Conservation (phyloP, 2,113 vertebrate genomes). For the Paracanthobrama guichenoti region DNA sequence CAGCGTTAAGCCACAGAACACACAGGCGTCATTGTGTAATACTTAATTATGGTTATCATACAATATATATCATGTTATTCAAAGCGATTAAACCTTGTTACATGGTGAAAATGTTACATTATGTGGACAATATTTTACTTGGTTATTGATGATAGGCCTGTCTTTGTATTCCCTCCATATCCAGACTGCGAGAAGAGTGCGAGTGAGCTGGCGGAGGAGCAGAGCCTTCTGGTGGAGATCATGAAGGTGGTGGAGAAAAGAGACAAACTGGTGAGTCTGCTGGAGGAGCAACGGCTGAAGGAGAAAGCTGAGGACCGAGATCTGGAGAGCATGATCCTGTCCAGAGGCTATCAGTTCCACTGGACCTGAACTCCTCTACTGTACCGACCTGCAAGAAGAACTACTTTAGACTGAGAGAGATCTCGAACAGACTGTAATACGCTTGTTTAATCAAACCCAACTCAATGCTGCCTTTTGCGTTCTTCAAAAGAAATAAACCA, state of each 20-base stretch:
- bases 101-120: background rate
- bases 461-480: background rate
- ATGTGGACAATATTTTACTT: background rate
- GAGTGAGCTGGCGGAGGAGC: constrained; percentile 77
- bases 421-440: background rate
- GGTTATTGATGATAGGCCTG: background rate
- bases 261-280: constrained; percentile 79
- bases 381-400: too few relatives aligned
- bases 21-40: background rate
- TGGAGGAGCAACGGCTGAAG: constrained; percentile 85
- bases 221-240: constrained; percentile 81
- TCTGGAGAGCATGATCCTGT: constrained; percentile 79
- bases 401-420: background rate
- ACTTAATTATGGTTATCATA: background rate
- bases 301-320: constrained; percentile 82
- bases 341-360: constrained; percentile 77
- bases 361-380: constrained; percentile 65
- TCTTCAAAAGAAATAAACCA: constrained; percentile 19
- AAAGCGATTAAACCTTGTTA: background rate
- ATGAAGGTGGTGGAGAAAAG: constrained; percentile 87
- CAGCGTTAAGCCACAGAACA: background rate
- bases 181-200: constrained; percentile 82
- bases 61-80: background rate
- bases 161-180: constrained; percentile 31
- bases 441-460: background rate